phyloP scores from a whole-genome alignment of 2,797 vertebrate species.

The Glyptemys insculpta region DNA sequence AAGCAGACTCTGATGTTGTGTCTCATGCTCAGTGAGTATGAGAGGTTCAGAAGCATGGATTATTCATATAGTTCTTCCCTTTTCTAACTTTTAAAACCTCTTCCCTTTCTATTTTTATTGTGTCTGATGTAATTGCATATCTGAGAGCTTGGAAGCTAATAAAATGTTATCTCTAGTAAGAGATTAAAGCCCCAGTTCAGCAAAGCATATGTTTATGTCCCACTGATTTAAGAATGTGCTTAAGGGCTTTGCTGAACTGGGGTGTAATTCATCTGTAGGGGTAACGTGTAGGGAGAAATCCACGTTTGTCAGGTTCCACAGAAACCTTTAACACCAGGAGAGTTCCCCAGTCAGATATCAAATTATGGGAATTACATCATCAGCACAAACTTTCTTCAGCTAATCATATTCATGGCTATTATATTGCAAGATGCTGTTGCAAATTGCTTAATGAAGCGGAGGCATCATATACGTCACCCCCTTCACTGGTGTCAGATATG shows the following conservation, averaged over 20 bases:
- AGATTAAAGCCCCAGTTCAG: neutral
- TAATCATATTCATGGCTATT: neutral
- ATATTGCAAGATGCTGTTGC: neutral
- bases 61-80: neutral
- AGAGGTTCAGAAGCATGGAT: neutral
- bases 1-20: neutral
- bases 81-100: neutral
- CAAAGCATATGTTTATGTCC: neutral
- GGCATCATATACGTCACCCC: neutral
- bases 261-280: neutral
- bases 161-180: neutral
- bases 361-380: neutral
- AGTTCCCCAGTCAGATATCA: neutral
- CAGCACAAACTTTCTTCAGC: neutral
- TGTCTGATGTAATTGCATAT: accelerated
- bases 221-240: neutral
- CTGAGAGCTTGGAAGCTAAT: neutral
- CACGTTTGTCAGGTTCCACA: neutral
- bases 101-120: neutral
- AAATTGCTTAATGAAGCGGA: neutral
- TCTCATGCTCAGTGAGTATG: neutral
- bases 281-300: neutral
- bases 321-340: neutral
- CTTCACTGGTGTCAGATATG: neutral
- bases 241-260: neutral